Evolutionary conservation across 2,113 vertebrate genomes (phyloP), one percentile per base, ranked within the genome.

Genomic region (Malurus melanocephalus): DNA sequence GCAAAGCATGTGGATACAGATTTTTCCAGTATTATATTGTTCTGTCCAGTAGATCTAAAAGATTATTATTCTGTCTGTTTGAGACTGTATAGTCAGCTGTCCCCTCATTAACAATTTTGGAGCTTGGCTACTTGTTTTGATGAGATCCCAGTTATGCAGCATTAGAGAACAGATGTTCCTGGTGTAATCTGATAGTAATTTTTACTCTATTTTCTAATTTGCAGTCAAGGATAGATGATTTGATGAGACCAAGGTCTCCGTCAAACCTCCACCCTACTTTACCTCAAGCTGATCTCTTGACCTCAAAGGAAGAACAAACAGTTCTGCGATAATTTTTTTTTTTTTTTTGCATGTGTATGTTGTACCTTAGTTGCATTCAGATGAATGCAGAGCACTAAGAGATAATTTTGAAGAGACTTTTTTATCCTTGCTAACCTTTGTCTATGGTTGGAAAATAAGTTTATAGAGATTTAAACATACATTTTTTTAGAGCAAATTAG

Each of bases 281-380:
- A 59, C 93, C 93, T 94, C 91, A 93, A 69, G 55, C 62, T 92
- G 90, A 92, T 90, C 69, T 88, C 81, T 86, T 84, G 83, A 68
- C n/a, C 60, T 94, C 67, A 95, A 76, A 91, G 67, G 92, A 94
- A 85, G 95, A 95, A 94, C 91, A 94, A 90, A 87, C 87, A 92
- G 52, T 93, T 92, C 92, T 88, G 16, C 56, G 89, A 42, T 80
- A 93, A 67, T 74, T n/a, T 71, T 33, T 27, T 87, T 93, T 81
- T 82, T 57, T 64, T 42, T 23, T 48, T 11, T 11, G 3, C 26
- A 5, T 4, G 77, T 80, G 6, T 68, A 16, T 86, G 28, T 77
- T 82, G 33, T 72, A 85, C 90, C 77, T 94, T 94, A 43, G 49
- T 35, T 49, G 42, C 57, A 13, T 75, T 79, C 82, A 90, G 90